These are phyloP conservation scores for Blastomussa wellsi DNA, from an alignment of 92 coral and sea anemone genomes.

Conservation along the genomic window DNA sequence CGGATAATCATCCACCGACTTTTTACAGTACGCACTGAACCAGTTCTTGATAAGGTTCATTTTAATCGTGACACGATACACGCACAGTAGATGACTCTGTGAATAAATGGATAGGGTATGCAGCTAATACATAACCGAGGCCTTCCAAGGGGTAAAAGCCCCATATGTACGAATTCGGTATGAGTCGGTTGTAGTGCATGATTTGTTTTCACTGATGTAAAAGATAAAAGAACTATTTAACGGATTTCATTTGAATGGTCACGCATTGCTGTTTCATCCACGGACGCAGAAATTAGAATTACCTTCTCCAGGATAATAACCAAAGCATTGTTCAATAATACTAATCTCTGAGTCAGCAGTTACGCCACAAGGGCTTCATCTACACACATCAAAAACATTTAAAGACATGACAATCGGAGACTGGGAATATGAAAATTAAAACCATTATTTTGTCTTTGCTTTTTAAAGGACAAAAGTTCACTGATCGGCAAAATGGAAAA, in stretches of 20 bases:
- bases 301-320: not conserved
- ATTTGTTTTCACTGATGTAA: too few relatives aligned
- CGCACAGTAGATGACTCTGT: not conserved
- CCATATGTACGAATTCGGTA: too few relatives aligned
- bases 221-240: too few relatives aligned
- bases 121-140: not conserved
- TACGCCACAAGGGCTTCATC: not conserved
- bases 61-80: too few relatives aligned
- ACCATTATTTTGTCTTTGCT: not conserved
- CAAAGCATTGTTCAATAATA: not conserved
- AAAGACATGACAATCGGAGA: not conserved
- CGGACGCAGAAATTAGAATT: not conserved
- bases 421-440: not conserved
- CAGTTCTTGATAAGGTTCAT: too few relatives aligned
- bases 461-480: slow-evolving; percentile 65
- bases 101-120: too few relatives aligned
- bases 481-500: slow-evolving; percentile 67
- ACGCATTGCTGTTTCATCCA: too few relatives aligned
- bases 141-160: too few relatives aligned
- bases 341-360: not conserved
- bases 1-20: not conserved
- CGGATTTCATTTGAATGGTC: not conserved
- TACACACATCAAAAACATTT: not conserved
- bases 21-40: too few relatives aligned
- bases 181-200: not conserved